Conservation (phyloP, 2,113 vertebrate species). For the Galeopterus variegatus region DNA sequence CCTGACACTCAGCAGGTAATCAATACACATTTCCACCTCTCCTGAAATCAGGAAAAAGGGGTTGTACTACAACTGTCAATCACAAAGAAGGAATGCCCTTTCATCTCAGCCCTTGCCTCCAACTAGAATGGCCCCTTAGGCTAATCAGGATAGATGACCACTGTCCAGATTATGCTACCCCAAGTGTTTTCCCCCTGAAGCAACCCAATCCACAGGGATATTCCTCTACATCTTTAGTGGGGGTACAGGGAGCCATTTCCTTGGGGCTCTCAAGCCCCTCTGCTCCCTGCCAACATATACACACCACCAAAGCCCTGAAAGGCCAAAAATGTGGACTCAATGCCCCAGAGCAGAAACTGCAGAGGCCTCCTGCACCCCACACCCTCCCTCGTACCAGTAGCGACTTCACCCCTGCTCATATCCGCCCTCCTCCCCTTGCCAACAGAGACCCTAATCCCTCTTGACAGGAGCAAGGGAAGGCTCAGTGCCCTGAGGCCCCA, state of each 20-base stretch:
- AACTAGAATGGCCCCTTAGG: neutral
- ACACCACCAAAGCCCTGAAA: neutral
- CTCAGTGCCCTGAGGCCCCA: constrained; percentile 4
- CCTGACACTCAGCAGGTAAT: neutral
- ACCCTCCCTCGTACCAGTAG: neutral
- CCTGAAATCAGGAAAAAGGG: neutral
- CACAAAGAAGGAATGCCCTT: neutral
- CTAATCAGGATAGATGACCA: neutral
- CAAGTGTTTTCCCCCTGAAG: neutral
- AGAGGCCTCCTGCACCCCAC: neutral
- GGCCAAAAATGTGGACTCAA: neutral
- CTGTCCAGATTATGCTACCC: neutral
- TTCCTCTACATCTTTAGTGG: neutral
- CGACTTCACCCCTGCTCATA: neutral
- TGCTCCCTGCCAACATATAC: neutral
- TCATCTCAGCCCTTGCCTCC: neutral
- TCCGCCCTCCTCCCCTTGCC: neutral
- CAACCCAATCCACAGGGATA: neutral
- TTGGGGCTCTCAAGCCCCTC: neutral
- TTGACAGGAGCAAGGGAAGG: constrained; percentile 57
- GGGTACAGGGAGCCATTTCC: neutral
- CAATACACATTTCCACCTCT: neutral
- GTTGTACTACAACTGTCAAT: neutral
- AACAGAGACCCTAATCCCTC: constrained; percentile 70
- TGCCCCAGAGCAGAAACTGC: neutral